Base-by-base conservation (phyloP, 2,113 vertebrate species). In the Vombatus ursinus region DNA sequence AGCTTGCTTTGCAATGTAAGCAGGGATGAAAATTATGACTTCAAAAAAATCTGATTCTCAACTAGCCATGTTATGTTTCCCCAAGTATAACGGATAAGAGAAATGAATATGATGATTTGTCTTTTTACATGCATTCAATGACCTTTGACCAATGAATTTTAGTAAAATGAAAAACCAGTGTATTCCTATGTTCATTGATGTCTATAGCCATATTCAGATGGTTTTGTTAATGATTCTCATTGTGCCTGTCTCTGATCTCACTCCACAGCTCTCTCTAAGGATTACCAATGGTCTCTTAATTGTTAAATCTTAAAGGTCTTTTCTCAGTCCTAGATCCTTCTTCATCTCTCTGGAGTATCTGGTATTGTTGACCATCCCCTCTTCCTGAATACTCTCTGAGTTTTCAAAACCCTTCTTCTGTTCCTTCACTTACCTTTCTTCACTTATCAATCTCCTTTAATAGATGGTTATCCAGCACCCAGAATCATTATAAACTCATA, bases 151-250 rank as follows among this genome's bases (percentile, higher is more conserved):
- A 25, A 94, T 50, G 8, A 52, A 84, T 93, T 94, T 94, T 94
- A 90, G 91, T 53, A 91, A 96, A 95, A 52, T 47, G 23, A 84
- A 94, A 93, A 95, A 26, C 48, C 8, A 92, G 48, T 61, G 16
- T 95, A 37, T 23, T 50, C 26, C 24, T 95, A 89, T 89, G 25
- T 44, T 23, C 89, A 9, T 19, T 37, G 23, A 84, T 44, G 5
- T 44, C 68, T n/a, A 44, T 1, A 84, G 37, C 16, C n/a, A 8
- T 84, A 44, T 84, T 61, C 50, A 44, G 7, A 61, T 44, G 47
- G 23, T 61, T 95, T 91, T 94, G 26, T 24, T 95, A 28, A 16
- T 31, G 52, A 91, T 96, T 96, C 44, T 90, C 50, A 92, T 50
- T 44, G 47, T 0, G 47, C 53, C 25, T 16, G 53, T 95, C 93